Evolutionary conservation across 1,140 invertebrate species (phyloP).

Genomic region (Dysdera silvatica): DNA sequence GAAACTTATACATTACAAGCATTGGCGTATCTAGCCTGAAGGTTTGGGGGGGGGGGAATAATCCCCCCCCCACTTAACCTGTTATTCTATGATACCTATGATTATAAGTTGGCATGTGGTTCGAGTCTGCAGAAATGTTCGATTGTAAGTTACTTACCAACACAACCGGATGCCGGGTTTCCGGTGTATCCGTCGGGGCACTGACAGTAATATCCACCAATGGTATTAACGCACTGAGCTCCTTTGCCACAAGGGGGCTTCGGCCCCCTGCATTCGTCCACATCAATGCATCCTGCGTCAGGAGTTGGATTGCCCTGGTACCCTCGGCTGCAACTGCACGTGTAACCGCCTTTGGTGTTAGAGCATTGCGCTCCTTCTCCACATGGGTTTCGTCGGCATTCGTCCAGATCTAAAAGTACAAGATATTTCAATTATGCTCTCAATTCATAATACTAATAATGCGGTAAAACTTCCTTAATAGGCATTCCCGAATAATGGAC

Average conservation of each 20-base stretch:
- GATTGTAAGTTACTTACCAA: slow-evolving; percentile 19
- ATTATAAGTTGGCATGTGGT: no score
- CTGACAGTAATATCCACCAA: slow-evolving; percentile 64
- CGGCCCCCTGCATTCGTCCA: slow-evolving; percentile 49
- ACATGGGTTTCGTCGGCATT: slow-evolving; percentile 60
- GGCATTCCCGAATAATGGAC: no score
- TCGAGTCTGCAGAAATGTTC: no score
- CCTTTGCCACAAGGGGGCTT: slow-evolving; percentile 65
- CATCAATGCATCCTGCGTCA: slow-evolving; percentile 42
- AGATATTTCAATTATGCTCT: neutral
- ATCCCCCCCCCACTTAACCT: no score
- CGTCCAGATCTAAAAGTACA: slow-evolving; percentile 52
- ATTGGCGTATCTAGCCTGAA: no score
- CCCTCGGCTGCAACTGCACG: slow-evolving; percentile 64
- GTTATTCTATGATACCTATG: no score
- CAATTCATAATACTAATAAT: neutral
- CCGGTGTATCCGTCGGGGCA: slow-evolving; percentile 65
- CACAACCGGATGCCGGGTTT: slow-evolving; percentile 36
- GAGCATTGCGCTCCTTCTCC: slow-evolving; percentile 62
- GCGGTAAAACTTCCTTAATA: no score
- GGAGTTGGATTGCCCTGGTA: slow-evolving; percentile 60
- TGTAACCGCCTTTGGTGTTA: slow-evolving; percentile 62
- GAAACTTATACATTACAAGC: no score
- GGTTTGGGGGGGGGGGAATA: no score
- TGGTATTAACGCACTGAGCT: slow-evolving; percentile 73